Evolutionary conservation across 2,797 vertebrate species (phyloP), one percentile per base, ranked within the genome.

Genomic region (Ceryle rudis): DNA sequence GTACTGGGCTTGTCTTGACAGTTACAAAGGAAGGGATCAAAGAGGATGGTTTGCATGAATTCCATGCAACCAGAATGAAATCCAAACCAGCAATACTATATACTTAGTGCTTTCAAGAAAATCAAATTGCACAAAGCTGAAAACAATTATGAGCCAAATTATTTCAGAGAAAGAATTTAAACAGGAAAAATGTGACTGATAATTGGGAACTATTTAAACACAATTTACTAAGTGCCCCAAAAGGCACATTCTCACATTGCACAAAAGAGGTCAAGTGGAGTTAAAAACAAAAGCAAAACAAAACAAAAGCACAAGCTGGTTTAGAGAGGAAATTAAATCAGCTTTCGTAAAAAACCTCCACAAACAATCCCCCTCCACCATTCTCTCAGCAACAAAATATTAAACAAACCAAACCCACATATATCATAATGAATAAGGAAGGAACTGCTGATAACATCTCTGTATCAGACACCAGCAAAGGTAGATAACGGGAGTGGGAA

Each of bases 311-410:
- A 79, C 54, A 92, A 67, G 14, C 31, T 92, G 71, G 3, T 16
- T 94, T 77, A 73, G 60, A 91, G 52, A 93, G 92, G 95, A 96
- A 97, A 96, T 95, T 95, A 90, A 92, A 95, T 92, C 86, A 94
- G 67, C 86, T 93, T 95, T 92, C 94, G 47, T 81, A 79, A 92
- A 95, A 94, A 94, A 65, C 25, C 20, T 93, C 18, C 77, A 84
- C 73, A 94, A 96, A 95, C 58, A 92, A 75, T 62, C 44, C 15
- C 42, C 22, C 15, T 84, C 31, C 49, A 86, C 62, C 54, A 73
- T 89, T 92, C 92, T 85, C 83, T 74, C 86, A 89, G 93, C 74
- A 96, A 89, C 86, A 91, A 83, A 94, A 86, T 49, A 89, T 73
- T 89, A 87, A 94, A 86, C 78, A 94, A 91, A 94, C 20, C 74